Evolutionary conservation across 2,888 invertebrate genomes (phyloP).

Genomic region (Cheilosia impressa): DNA sequence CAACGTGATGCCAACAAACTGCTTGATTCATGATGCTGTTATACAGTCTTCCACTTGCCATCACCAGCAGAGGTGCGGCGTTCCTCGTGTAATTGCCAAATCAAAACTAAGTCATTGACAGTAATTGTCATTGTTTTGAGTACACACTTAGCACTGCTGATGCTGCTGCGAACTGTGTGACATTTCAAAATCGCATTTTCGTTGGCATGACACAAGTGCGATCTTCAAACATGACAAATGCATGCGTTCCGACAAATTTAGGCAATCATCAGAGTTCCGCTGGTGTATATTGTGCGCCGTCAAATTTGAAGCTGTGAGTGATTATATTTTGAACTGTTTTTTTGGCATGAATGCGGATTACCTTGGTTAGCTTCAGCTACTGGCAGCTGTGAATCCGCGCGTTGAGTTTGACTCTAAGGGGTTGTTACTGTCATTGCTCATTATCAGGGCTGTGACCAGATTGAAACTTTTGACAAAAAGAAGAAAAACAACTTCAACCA

Average conservation of each 20-base stretch:
- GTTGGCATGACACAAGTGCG: conserved; percentile 3
- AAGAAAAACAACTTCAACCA: too few species aligned
- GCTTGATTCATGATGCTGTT: not conserved
- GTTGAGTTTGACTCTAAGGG: too few species aligned
- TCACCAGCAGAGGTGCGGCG: not conserved
- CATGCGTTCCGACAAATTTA: conserved; percentile 57
- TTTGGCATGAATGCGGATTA: too few species aligned
- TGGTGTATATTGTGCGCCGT: not conserved
- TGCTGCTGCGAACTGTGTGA: not conserved
- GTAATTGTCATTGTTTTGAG: conserved; percentile 50
- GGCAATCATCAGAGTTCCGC: conserved; percentile 26
- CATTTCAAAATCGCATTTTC: conserved; percentile 21
- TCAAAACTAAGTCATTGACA: conserved; percentile 47
- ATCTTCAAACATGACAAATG: conserved; percentile 39
- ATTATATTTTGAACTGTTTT: too few species aligned
- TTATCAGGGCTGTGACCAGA: too few species aligned
- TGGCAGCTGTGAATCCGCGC: too few species aligned
- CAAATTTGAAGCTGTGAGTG: not conserved
- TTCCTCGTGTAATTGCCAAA: conserved; percentile 22
- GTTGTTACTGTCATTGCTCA: too few species aligned
- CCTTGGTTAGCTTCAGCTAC: too few species aligned
- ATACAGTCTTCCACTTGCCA: not conserved
- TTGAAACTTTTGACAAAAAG: too few species aligned
- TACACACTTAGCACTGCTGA: not conserved
- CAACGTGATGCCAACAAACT: not conserved